Base-by-base conservation (phyloP, 1,140 invertebrate species). In the Monomorium pharaonis region DNA sequence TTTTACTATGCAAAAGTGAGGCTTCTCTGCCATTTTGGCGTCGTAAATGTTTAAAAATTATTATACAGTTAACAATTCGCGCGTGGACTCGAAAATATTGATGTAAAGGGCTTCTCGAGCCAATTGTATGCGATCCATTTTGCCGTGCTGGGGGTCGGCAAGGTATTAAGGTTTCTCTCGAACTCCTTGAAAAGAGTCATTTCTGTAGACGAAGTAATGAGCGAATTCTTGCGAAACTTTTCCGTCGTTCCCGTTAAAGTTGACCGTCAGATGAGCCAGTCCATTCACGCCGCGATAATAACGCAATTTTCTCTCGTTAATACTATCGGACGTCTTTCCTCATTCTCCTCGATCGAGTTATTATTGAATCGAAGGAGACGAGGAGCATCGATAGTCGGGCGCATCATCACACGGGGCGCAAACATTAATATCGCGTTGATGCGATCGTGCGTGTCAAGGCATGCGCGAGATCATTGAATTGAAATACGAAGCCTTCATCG, bases 231-330 rank as follows among this genome's bases (percentile, higher is more conserved):
- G 12, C 2, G 27, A 72, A 21, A 56, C 37, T 47, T 44, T 54
- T n/a, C 30, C 27, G 4, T n/a, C n/a, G 18, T 30, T 33, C 14
- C 33, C 24, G 10, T 58, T 56, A 44, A 80, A 65, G 21, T 27
- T 44, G 44, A 69, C 42, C 58, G 58, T 44, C n/a, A n/a, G 44
- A 58, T 14, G 33, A 77, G n/a, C 27, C 9, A 42, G 16, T 42
- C 16, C 33, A 44, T 16, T 51, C n/a, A 30, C 51, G 18, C 51
- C 21, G 65, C 27, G 65, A 51, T 49, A 72, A 72, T 72, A 58
- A 72, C 33, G 37, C 12, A 72, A 51, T 72, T 81, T 72, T 37
- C 65, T 37, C 65, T 58, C 67, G 65, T 58, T 83, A 18, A 83
- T 42, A 21, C 27, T n/a, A 81, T 70, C 60, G n/a, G 54, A 18